phyloP scores from a whole-genome alignment of 2,888 invertebrate species.

The Pachydiplax longipennis region DNA sequence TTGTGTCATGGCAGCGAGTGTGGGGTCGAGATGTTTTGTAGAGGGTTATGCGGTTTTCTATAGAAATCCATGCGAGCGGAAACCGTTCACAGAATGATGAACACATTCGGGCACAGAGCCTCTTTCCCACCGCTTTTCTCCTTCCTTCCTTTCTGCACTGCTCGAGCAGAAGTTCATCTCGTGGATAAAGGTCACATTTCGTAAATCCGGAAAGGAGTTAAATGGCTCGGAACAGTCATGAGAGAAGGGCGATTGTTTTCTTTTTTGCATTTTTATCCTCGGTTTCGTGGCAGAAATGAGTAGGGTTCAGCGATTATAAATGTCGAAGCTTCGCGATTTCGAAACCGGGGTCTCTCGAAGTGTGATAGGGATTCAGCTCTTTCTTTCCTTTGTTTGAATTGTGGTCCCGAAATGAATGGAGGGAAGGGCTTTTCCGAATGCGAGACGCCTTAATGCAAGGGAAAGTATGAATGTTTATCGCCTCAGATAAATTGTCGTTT shows the following conservation, averaged over 20 bases:
- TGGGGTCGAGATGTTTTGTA: neutral
- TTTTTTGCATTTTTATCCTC: neutral
- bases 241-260: neutral
- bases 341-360: neutral
- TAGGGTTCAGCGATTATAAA: neutral
- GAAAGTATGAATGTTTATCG: too few relatives aligned
- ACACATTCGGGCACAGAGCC: neutral
- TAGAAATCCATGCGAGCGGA: neutral
- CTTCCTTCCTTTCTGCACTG: neutral
- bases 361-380: neutral
- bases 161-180: conserved; percentile 37
- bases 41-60: neutral
- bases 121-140: neutral
- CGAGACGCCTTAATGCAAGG: neutral
- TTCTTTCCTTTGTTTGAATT: neutral
- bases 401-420: neutral
- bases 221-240: conserved; percentile 39
- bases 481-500: too few relatives aligned
- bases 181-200: conserved; percentile 27
- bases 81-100: conserved; percentile 26
- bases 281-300: neutral
- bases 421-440: neutral
- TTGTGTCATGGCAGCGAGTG: neutral
- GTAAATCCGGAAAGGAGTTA: conserved; percentile 30
- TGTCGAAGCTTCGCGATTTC: neutral